Evolutionary conservation across 2,113 vertebrate species (phyloP), one percentile per base, ranked within the genome.

Genomic region (Syrmaticus mikado): DNA sequence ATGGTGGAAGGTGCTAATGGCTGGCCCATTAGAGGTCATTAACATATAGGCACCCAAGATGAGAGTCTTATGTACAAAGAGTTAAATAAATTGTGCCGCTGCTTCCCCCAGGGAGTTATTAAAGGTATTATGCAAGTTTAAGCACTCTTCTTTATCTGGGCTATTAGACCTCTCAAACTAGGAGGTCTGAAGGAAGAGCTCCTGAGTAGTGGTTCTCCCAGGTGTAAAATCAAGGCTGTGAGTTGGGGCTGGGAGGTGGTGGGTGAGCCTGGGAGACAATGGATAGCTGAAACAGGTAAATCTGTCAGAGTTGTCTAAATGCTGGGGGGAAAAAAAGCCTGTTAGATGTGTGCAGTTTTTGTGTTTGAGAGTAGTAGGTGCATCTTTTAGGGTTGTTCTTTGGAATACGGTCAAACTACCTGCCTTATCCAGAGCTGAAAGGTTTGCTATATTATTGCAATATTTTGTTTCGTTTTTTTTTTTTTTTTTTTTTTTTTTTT

Each of bases 1-100:
- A 96, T 96, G 94, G 96, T 94, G 95, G 96, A 96, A 96, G 96
- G 95, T 96, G 87, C 93, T 97, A 97, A 97, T 97, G 95, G 93
- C 91, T 91, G 77, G 90, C 91, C 89, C 96, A 90, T 97, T 95
- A 96, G 80, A 87, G 85, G 68, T 94, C 91, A 84, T 96, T 97
- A 94, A 95, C 95, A 58, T 94, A 72, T 94, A 94, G 92, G 95
- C 85, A 84, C 94, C 96, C 91, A 88, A 57, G 90, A 95, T 95
- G 87, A 91, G 94, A 95, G 95, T 91, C 90, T 53, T 88, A 65
- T 61, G 52, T 94, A 88, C 72, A 96, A 97, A 94, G 94, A 97
- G 96, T 97, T 97, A 97, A 96, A 96, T 95, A 82, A 91, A 91
- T 95, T 94, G 93, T 88, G 61, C 85, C 58, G 65, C 80, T 82